Conservation (phyloP, 2,888 invertebrate species). For the Diplolepis rosae region DNA sequence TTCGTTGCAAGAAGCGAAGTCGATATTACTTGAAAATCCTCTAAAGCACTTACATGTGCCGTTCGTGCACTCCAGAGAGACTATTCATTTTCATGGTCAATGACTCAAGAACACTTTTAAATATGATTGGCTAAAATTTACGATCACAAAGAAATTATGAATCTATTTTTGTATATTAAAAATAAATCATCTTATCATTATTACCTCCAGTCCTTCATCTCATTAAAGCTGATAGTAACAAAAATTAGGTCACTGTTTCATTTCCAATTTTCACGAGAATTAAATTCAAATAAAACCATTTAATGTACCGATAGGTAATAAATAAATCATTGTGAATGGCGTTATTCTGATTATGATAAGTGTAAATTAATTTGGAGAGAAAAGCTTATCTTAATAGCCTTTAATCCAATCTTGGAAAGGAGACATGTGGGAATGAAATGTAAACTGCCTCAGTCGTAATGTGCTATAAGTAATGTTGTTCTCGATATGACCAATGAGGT, state of each 20-base stretch:
- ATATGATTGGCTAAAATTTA: not conserved
- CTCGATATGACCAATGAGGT: not conserved
- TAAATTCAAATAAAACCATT: too few relatives aligned
- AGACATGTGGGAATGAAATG: not conserved
- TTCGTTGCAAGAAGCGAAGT: not conserved
- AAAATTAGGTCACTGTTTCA: too few relatives aligned
- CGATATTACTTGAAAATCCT: slow-evolving; percentile 7
- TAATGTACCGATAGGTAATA: too few relatives aligned
- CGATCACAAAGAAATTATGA: not conserved
- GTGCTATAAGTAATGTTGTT: not conserved
- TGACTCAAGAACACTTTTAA: not conserved
- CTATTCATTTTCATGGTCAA: slow-evolving; percentile 1
- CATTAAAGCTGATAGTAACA: too few relatives aligned
- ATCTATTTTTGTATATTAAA: not conserved
- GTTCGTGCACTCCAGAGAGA: not conserved
- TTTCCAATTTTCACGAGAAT: not conserved
- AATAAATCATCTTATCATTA: not conserved
- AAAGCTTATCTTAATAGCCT: not conserved
- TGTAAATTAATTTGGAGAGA: not conserved
- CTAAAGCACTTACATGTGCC: not conserved
- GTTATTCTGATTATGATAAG: too few relatives aligned
- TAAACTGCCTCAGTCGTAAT: slow-evolving; percentile 1
- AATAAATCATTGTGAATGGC: not conserved
- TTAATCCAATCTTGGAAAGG: not conserved
- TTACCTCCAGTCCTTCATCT: not conserved